These are phyloP conservation scores for Caenorhabditis brenneri DNA, from an alignment of 1,140 invertebrate species.

Conservation along the genomic window DNA sequence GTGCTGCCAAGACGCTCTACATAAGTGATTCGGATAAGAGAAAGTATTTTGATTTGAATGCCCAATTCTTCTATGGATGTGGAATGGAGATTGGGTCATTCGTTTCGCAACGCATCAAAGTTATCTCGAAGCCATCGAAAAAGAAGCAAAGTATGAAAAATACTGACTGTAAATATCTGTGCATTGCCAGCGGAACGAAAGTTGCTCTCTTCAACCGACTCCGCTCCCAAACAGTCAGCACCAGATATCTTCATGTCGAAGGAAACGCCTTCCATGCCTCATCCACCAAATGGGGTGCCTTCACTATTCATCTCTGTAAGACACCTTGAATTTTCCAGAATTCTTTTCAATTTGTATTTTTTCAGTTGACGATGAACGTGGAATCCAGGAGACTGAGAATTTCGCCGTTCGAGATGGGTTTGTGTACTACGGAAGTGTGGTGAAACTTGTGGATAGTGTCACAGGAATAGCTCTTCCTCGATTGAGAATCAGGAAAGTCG, in stretches of 20 bases:
- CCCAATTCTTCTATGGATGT: slow-evolving; percentile 96
- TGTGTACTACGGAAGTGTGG: slow-evolving; percentile 96
- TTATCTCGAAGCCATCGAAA: slow-evolving; percentile 99
- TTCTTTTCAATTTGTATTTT: background rate
- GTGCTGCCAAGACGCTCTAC: slow-evolving; percentile 97
- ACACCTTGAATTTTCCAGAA: background rate
- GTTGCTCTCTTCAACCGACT: slow-evolving; percentile 98
- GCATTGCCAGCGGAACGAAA: slow-evolving; percentile 98
- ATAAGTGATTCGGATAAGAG: slow-evolving; percentile 99
- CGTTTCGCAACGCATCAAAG: slow-evolving; percentile 91
- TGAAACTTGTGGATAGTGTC: slow-evolving; percentile 97
- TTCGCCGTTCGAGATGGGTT: slow-evolving; percentile 82
- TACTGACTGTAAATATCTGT: slow-evolving; percentile 85
- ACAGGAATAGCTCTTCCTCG: slow-evolving; percentile 97
- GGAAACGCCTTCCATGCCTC: slow-evolving; percentile 98
- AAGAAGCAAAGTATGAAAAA: slow-evolving; percentile 99
- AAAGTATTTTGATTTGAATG: slow-evolving; percentile 89
- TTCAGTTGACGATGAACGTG: slow-evolving; percentile 29
- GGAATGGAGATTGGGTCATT: slow-evolving; percentile 98
- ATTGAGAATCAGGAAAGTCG: slow-evolving; percentile 92
- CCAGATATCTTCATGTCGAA: slow-evolving; percentile 97
- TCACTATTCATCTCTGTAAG: slow-evolving; percentile 91
- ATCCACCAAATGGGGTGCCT: slow-evolving; percentile 98
- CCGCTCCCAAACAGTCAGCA: slow-evolving; percentile 96
- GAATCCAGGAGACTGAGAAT: slow-evolving; percentile 45